Evolutionary conservation across 2,113 vertebrate species (phyloP), one percentile per base, ranked within the genome.

Genomic region (Ondatra zibethicus): DNA sequence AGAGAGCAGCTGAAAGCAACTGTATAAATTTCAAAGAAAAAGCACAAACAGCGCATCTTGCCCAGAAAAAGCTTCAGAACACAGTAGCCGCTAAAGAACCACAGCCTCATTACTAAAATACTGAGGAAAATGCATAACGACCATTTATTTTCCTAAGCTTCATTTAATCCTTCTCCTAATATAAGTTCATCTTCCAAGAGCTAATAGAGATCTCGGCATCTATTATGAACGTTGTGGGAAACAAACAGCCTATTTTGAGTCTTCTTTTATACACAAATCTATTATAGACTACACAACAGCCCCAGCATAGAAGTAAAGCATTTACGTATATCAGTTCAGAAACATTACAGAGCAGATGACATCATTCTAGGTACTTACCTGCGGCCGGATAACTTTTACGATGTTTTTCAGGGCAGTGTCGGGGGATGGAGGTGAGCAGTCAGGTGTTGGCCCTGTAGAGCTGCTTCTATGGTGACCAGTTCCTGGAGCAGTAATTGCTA

Each of bases 351-450:
- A 78, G 70, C 50, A 77, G 76, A 25, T 39, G 39, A 80, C 88
- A 25, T 93, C 94, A 94, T 89, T 92, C 81, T 70, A 88, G 97
- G 93, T 85, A 98, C 98, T 98, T 98, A 99, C 99, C 99, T 99
- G 99, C 97, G 99, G 99, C 98, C 99, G 99, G 98, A 99, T 99
- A 97, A 99, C 99, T 99, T 99, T 99, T 97, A 99, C 99, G 68
- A 99, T 99, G 98, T 99, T 99, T 99, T 99, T 99, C 98, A 99
- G 99, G 97, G 99, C 99, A 45, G 99, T 99, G 98, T 99, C 99
- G 36, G 99, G 99, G 93, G 99, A 99, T 94, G 99, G 99, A 98
- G 99, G 99, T 82, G 99, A 99, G 97, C 99, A 99, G 98, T 99
- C 99, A 98, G 99, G 99, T 98, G 99, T 99, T 97, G 99, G 99